A percentile compares a stretch with the other conserved stretches of the same genome.
Conservation (phyloP, 2,113 vertebrate species). For the Otis tarda region DNA sequence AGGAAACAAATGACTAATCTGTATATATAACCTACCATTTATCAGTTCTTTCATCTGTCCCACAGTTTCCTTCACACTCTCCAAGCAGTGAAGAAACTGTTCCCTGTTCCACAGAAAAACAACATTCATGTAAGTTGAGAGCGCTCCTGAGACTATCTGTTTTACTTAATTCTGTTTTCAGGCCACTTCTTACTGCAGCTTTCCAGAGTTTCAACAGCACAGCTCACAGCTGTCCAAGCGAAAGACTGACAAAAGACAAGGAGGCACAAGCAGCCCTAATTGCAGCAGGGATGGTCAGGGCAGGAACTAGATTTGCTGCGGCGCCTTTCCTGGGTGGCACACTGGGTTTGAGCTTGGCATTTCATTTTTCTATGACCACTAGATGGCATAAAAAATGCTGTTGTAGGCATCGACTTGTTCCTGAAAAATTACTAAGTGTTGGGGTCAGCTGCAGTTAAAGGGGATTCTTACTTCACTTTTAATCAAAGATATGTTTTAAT, state of each 20-base stretch:
- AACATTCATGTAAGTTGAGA: neutral
- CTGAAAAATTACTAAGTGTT: neutral
- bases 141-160: neutral
- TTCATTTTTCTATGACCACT: slow-evolving; percentile 17
- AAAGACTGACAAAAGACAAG: neutral
- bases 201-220: neutral
- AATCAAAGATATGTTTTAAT: neutral
- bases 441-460: neutral
- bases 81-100: neutral
- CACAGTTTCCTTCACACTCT: neutral
- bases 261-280: neutral
- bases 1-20: neutral
- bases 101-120: neutral
- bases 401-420: neutral
- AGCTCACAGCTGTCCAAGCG: neutral
- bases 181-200: neutral
- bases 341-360: neutral
- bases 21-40: neutral
- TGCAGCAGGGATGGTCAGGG: neutral
- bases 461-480: neutral
- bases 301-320: neutral
- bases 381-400: slow-evolving; percentile 52
- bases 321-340: neutral
- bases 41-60: neutral
- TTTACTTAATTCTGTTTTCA: neutral